Conservation (phyloP, 2,888 invertebrate species). For the Prosopocoilus inquinatus region DNA sequence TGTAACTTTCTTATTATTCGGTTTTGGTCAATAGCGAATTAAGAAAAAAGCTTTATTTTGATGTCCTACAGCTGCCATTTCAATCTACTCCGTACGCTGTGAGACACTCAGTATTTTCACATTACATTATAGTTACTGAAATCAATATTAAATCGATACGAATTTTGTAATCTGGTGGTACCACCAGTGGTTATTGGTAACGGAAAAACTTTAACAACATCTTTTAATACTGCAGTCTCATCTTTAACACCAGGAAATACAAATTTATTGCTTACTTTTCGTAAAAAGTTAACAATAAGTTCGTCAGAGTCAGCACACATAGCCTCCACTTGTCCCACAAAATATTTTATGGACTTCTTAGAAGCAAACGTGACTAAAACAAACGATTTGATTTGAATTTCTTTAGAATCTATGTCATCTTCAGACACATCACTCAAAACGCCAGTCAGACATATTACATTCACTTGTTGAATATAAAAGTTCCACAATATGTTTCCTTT, state of each 20-base stretch:
- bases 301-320: conserved; percentile 7
- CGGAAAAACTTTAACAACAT: conserved; percentile 8
- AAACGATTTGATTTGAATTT: conserved; percentile 2
- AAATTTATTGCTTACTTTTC: conserved; percentile 10
- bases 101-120: no score
- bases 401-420: not conserved
- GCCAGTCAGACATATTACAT: not conserved
- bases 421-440: conserved; percentile 2
- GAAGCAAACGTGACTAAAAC: conserved; percentile 3
- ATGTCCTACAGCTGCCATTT: no score
- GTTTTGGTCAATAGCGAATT: no score
- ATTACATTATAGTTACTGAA: no score
- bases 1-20: no score
- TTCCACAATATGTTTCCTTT: not conserved
- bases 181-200: conserved; percentile 7
- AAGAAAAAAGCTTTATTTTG: no score
- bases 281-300: conserved; percentile 6
- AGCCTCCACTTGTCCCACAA: conserved; percentile 6
- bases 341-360: conserved; percentile 2
- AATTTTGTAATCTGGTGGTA: not conserved
- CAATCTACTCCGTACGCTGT: no score
- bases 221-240: conserved; percentile 6
- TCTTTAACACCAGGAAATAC: conserved; percentile 11
- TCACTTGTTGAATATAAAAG: not conserved
- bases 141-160: not conserved